Percentiles rank a stretch among this genome's conserved stretches.
Evolutionary conservation across 2,113 vertebrate genomes (phyloP).

Genomic region (Amphilophus citrinellus): DNA sequence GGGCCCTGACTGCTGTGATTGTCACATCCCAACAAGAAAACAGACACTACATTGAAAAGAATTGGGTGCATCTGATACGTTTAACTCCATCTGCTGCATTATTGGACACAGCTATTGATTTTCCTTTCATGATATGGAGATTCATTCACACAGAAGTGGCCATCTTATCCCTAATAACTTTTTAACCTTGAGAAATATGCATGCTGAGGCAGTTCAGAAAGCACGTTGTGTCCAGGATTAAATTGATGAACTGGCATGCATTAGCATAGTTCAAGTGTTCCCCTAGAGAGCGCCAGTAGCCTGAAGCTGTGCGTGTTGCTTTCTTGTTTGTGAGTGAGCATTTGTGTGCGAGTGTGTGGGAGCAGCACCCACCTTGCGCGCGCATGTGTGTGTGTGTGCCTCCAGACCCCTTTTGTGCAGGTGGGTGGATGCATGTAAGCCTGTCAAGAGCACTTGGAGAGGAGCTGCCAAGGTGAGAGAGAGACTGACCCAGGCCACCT

Average conservation of each 20-base stretch:
- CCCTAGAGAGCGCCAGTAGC: constrained; percentile 56
- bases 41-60: constrained; percentile 31
- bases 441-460: constrained; percentile 74
- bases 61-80: constrained; percentile 51
- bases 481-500: constrained; percentile 78
- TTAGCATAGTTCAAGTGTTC: constrained; percentile 72
- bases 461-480: constrained; percentile 73
- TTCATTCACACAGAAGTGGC: constrained; percentile 64
- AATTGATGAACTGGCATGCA: constrained; percentile 76
- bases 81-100: constrained; percentile 61
- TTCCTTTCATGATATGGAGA: constrained; percentile 73
- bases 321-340: constrained; percentile 20
- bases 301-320: constrained; percentile 28
- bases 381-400: constrained; percentile 1
- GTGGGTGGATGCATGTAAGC: constrained; percentile 70
- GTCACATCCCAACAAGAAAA: constrained; percentile 27
- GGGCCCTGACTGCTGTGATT: neutral
- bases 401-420: constrained; percentile 57
- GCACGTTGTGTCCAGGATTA: constrained; percentile 40
- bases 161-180: constrained; percentile 60
- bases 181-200: constrained; percentile 77
- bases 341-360: constrained; percentile 11
- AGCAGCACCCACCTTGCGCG: constrained; percentile 41
- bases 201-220: constrained; percentile 51
- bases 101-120: constrained; percentile 70